phyloP scores from a whole-genome alignment of 2,888 invertebrate genomes.

The Dromius quadrimaculatus region DNA sequence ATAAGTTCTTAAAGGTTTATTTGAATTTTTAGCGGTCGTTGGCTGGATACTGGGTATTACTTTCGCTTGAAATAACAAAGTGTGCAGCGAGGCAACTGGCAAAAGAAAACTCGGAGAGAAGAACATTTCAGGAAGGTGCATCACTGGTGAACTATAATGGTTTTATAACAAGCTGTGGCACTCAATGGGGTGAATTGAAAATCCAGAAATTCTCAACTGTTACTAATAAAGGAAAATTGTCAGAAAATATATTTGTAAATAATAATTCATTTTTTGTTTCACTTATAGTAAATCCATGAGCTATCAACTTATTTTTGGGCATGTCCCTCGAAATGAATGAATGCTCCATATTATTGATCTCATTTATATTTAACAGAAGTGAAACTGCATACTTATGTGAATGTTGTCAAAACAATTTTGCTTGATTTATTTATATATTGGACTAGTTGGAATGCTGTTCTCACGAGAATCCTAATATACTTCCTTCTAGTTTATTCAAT shows the following conservation, averaged over 20 bases:
- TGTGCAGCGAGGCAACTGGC: background rate
- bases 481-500: no score
- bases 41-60: constrained; percentile 6
- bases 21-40: constrained; percentile 6
- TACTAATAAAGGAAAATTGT: constrained; percentile 15
- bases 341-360: no score
- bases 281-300: no score
- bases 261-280: no score
- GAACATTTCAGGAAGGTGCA: background rate
- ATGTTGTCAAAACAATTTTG: background rate
- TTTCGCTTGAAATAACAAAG: constrained; percentile 30
- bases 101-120: constrained; percentile 13
- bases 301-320: no score
- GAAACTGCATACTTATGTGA: background rate
- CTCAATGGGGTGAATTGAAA: constrained; percentile 1
- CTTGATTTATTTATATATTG: no score
- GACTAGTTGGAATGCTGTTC: no score
- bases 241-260: no score
- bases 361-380: background rate
- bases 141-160: constrained; percentile 10
- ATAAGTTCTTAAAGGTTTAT: constrained; percentile 3
- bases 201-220: constrained; percentile 5
- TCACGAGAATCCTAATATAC: no score
- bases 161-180: constrained; percentile 32
- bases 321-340: no score